Percentiles rank a stretch among this genome's conserved stretches.
Evolutionary conservation across 2,113 vertebrate species (phyloP).

Genomic region (Tretioscincus oriximinensis): DNA sequence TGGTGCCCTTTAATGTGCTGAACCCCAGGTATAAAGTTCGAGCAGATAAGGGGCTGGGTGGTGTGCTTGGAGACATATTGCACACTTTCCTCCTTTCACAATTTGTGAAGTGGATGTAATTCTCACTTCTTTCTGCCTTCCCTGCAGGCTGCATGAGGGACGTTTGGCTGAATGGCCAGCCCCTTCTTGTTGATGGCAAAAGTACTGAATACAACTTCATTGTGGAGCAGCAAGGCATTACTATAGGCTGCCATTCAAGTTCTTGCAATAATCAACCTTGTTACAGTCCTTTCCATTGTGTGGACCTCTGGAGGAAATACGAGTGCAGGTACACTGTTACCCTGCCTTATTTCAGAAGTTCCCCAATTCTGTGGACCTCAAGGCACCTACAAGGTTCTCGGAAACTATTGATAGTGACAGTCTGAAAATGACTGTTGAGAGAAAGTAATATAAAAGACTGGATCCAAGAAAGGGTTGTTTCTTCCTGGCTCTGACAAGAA

Average conservation of each 20-base stretch:
- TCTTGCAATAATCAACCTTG: constrained; percentile 83
- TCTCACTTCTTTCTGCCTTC: neutral
- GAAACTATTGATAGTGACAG: no score
- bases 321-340: constrained; percentile 80
- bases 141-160: constrained; percentile 85
- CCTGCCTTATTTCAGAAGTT: neutral
- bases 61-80: no score
- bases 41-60: no score
- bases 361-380: no score
- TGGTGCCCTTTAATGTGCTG: no score
- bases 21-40: no score
- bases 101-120: neutral
- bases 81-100: neutral
- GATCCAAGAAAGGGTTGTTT: no score
- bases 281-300: constrained; percentile 78
- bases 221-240: constrained; percentile 73
- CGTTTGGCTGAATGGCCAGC: constrained; percentile 78
- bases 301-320: constrained; percentile 89
- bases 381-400: no score
- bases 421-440: no score
- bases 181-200: constrained; percentile 78
- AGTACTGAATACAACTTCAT: constrained; percentile 70
- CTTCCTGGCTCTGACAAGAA: no score
- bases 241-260: constrained; percentile 79
- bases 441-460: no score